Evolutionary conservation across 2,113 vertebrate genomes (phyloP), one percentile per base, ranked within the genome.

Genomic region (Ornithorhynchus anatinus): DNA sequence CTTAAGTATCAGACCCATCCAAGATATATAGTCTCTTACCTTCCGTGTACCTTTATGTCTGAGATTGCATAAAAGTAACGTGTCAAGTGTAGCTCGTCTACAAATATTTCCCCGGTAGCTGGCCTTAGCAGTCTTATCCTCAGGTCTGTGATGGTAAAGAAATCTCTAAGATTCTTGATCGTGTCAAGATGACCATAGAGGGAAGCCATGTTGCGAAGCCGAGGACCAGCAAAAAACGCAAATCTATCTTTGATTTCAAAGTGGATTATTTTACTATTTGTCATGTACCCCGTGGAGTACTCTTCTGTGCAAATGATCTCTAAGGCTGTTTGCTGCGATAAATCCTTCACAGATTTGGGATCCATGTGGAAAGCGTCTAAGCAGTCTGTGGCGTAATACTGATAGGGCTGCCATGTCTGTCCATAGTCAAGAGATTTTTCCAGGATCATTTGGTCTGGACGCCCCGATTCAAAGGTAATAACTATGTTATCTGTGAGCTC

Each of bases 301-400:
- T 99, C 97, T 92, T 99, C 98, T 3, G 98, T 99, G 90, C 98
- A 99, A 93, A 99, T 99, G 79, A 99, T 99, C 92, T 99, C 96
- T 83, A 99, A 91, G 68, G 99, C 93, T 0, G 97, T 96, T 35
- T 94, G 92, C 89, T 98, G 96, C 2, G 96, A 95, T 80, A 99
- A 93, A 87, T 99, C 97, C 88, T 92, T 95, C 81, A 95, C 96
- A 0, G 96, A 96, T 90, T 99, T 98, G 62, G 98, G 95, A 82
- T 99, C 98, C 98, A 99, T 99, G 74, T 96, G 95, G 75, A 99
- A 99, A 77, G 97, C 97, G 4, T 99, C 95, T 85, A 99, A 88
- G 88, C 98, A 99, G 92, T 99, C 98, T 0, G 97, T 97, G 86
- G 98, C 98, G 12, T 99, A 99, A 80, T 99, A 99, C 48, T 99